Percentiles rank a stretch among this genome's conserved stretches.
phyloP scores from a whole-genome alignment of 2,888 invertebrate genomes.

The Ischnura elegans region DNA sequence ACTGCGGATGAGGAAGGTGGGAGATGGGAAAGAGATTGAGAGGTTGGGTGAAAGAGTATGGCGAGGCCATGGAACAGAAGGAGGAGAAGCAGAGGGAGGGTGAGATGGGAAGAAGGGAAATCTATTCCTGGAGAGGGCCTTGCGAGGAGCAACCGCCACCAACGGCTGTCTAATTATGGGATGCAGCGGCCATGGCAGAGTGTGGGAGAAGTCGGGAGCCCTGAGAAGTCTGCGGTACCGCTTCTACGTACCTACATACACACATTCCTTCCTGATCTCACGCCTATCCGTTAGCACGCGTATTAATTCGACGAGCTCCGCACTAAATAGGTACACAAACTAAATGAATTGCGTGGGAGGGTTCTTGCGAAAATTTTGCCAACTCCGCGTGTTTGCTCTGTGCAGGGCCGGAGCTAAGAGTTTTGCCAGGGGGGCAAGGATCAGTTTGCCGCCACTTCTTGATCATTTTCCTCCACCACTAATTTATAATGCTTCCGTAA shows the following conservation, averaged over 20 bases:
- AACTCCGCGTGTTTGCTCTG: too few species aligned
- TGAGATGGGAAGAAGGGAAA: not conserved
- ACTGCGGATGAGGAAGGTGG: not conserved
- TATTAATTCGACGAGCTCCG: not conserved
- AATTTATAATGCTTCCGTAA: too few species aligned
- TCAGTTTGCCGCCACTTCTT: too few species aligned
- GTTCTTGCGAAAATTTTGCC: too few species aligned
- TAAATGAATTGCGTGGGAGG: not conserved
- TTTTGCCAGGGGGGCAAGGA: too few species aligned
- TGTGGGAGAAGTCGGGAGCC: not conserved
- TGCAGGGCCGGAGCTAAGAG: too few species aligned
- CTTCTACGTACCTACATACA: too few species aligned
- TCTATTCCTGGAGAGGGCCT: conserved; percentile 38
- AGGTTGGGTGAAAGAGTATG: not conserved
- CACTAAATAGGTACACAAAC: too few species aligned
- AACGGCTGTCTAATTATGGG: conserved; percentile 60
- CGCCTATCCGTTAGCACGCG: not conserved
- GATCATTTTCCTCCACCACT: too few species aligned
- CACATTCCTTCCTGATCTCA: not conserved
- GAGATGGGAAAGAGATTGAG: not conserved
- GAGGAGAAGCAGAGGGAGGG: not conserved
- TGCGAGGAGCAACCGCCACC: conserved; percentile 3
- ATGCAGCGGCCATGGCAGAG: conserved; percentile 41
- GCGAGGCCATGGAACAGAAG: not conserved
- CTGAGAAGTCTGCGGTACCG: not conserved